These are phyloP conservation scores for Antennarius maculatus DNA, from an alignment of 2,797 vertebrate species.

Conservation along the genomic window DNA sequence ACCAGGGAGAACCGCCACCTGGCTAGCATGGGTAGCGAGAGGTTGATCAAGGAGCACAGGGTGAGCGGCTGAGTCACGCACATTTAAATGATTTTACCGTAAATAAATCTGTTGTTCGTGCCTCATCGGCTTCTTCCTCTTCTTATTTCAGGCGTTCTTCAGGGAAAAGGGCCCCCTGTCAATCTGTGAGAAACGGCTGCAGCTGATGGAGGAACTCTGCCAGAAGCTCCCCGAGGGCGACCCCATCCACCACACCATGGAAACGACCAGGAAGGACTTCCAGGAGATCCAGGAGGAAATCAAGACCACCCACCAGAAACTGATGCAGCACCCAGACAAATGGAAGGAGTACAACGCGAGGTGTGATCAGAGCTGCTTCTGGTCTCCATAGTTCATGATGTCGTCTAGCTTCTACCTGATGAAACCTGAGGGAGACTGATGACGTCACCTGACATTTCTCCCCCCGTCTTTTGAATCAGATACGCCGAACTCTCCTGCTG, in stretches of 20 bases:
- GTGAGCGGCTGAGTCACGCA: slow-evolving; percentile 72
- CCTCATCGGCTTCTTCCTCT: neutral
- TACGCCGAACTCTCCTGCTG: slow-evolving; percentile 89
- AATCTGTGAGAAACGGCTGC: slow-evolving; percentile 91
- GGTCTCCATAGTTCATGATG: neutral
- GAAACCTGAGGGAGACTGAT: no score
- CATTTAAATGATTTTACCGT: no score
- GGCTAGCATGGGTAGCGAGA: slow-evolving; percentile 88
- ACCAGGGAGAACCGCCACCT: slow-evolving; percentile 88
- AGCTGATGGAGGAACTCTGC: slow-evolving; percentile 92
- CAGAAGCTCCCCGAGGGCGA: slow-evolving; percentile 89
- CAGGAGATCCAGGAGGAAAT: slow-evolving; percentile 87
- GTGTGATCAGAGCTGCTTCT: slow-evolving; percentile 64
- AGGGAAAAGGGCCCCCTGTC: slow-evolving; percentile 90
- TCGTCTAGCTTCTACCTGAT: no score
- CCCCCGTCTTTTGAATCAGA: slow-evolving; percentile 57
- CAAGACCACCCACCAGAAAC: slow-evolving; percentile 81
- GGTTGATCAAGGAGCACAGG: slow-evolving; percentile 91
- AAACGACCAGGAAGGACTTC: slow-evolving; percentile 77
- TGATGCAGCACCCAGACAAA: slow-evolving; percentile 89
- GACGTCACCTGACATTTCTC: neutral
- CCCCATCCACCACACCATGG: slow-evolving; percentile 79
- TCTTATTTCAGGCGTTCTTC: slow-evolving; percentile 86
- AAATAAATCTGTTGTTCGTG: no score
- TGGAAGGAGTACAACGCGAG: slow-evolving; percentile 91